Base-by-base conservation (phyloP, 2,888 invertebrate species). In the Altica lythri region DNA sequence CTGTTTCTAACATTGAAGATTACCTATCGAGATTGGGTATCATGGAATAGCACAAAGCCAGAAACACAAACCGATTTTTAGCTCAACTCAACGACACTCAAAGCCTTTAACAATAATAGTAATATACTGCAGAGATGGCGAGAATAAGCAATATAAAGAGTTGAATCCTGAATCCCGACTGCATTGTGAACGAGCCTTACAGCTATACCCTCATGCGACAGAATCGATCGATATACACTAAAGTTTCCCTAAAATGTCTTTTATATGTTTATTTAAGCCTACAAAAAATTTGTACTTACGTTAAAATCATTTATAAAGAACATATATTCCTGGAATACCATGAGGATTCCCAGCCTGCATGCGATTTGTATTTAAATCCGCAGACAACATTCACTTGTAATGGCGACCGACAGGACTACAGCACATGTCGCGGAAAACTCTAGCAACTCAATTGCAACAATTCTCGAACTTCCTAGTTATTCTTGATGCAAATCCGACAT, bases 291-390 rank as follows among this genome's bases (percentile, higher is more conserved):
- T 63, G 57, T 73, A 75, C 75, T 75, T 72, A 75, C 75, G 74
- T 74, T 73, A 73, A 75, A 74, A 74, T 70, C 72, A 71, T 72
- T 73, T 73, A 71, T 72, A 72, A 70, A 68, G 67, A 67, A 67
- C 71, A 68, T 73, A 71, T 72, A 72, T 75, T 72, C 73, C 71
- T 73, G 74, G 72, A 73, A 72, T 73, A 72, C 69, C 74, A 74
- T 75, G 69, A 67, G 70, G 57, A 69, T 70, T 71, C 70, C 72
- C 72, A 73, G 73, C 74, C 74, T 75, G 74, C 74, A 74, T 74
- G 73, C 74, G 75, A 73, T 75, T 74, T 72, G 72, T 70, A 71
- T 70, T 71, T 69, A 69, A 64, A 25, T 47, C 46, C 43, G 34
- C 30, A 34, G 34, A 50, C 40, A 55, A 46, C 42, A 29, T 45